phyloP scores from a whole-genome alignment of 1,140 invertebrate species.

The Theocolax elegans region DNA sequence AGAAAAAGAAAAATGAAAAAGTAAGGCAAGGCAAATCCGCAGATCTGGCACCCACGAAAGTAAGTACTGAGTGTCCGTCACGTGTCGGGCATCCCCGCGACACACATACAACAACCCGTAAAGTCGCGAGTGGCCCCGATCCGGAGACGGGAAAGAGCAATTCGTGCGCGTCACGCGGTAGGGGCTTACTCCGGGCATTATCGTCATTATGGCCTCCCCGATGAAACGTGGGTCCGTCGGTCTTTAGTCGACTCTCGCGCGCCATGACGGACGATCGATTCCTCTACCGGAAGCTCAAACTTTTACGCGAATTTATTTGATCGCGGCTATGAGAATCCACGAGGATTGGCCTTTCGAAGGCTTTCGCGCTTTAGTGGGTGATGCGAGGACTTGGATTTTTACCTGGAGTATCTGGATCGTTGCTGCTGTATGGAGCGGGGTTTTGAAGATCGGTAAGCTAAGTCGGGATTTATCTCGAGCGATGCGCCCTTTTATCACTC shows the following conservation, averaged over 20 bases:
- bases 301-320: no score
- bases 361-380: not conserved
- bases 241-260: not conserved
- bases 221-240: not conserved
- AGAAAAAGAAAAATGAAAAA: no score
- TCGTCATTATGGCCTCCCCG: not conserved
- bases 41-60: no score
- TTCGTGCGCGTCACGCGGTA: no score
- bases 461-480: not conserved
- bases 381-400: not conserved
- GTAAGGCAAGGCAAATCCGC: no score
- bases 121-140: no score
- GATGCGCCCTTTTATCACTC: not conserved
- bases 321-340: not conserved
- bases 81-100: not conserved
- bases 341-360: not conserved
- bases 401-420: not conserved
- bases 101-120: no score
- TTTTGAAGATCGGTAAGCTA: slow-evolving; percentile 24
- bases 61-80: no score
- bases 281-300: no score
- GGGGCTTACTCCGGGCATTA: no score
- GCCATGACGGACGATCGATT: not conserved
- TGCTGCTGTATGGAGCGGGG: not conserved
- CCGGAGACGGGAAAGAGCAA: no score